Evolutionary conservation across 2,113 vertebrate genomes (phyloP), one percentile per base, ranked within the genome.

Genomic region (Natator depressus): DNA sequence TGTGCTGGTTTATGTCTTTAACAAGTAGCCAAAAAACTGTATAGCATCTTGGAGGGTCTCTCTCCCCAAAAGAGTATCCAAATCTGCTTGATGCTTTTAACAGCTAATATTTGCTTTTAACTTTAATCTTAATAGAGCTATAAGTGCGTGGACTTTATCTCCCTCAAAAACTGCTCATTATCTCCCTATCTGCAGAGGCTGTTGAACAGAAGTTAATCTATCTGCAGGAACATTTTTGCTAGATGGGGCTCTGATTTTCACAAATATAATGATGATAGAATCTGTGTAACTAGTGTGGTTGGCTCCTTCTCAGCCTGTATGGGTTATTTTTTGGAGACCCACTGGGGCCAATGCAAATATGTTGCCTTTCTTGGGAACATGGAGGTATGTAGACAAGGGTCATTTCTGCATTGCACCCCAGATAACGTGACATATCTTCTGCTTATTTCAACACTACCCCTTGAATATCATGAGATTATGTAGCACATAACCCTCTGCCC

Each of bases 191-290:
- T 95, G 79, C 83, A 91, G 79, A 82, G 83, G 55, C 35, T 88
- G 50, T 84, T 57, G 57, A 95, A 55, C 72, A 84, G 51, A 84
- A 84, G 53, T 85, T 93, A 88, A 80, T 27, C 85, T 89, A 94
- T 79, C 80, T 85, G 83, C 80, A 88, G 87, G 76, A 88, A 88
- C 35, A 93, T 91, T 95, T 95, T 87, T 95, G 82, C 55, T 82
- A 84, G 55, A 72, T 20, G 86, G 25, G 89, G 12, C 5, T 55
- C 35, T 35, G n/a, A 20, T 24, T 89, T 93, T 84, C 65, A 72
- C 16, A 88, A 53, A 29, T 6, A 1, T 86, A 80, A 49, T 0
- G 5, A 49, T 80, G 72, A 42, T 69, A 86, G 80, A n/a, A 51
- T 92, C 42, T 93, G 47, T 69, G 51, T 88, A 78, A 82, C 75